Evolutionary conservation across 2,797 vertebrate genomes (phyloP).

Genomic region (Rhyacichthys aspro): DNA sequence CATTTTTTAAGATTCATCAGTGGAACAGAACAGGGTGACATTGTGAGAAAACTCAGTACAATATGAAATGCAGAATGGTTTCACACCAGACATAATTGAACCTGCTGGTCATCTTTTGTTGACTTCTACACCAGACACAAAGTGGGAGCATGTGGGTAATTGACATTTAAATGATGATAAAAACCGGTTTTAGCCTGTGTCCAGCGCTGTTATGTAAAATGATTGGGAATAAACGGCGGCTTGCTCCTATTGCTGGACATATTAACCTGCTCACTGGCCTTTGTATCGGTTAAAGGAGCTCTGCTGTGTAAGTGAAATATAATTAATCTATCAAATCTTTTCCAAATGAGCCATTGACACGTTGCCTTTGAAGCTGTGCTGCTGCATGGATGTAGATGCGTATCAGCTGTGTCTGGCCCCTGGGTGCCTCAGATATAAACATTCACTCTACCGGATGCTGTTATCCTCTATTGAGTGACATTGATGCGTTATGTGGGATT

Average conservation of each 20-base stretch:
- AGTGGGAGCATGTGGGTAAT: constrained; percentile 44
- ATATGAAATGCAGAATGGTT: constrained; percentile 56
- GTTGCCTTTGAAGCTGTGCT: constrained; percentile 66
- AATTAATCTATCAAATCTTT: constrained; percentile 78
- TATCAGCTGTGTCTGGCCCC: constrained; percentile 68
- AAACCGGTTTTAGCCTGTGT: too few species aligned
- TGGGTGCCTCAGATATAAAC: constrained; percentile 70
- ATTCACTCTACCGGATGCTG: constrained; percentile 72
- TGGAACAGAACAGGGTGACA: constrained; percentile 71
- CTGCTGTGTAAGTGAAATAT: constrained; percentile 73
- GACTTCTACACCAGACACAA: constrained; percentile 26
- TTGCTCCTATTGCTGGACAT: constrained; percentile 40
- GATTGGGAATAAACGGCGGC: constrained; percentile 60
- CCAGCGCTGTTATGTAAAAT: constrained; percentile 51
- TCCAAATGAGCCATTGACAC: constrained; percentile 75
- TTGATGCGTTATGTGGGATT: constrained; percentile 73
- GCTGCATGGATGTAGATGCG: constrained; percentile 66
- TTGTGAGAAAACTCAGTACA: constrained; percentile 69
- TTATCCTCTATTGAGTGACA: constrained; percentile 75
- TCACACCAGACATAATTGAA: constrained; percentile 61
- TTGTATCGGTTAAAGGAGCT: constrained; percentile 61
- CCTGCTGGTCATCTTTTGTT: constrained; percentile 62
- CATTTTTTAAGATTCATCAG: constrained; percentile 71
- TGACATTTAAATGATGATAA: constrained; percentile 54
- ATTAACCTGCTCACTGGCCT: constrained; percentile 39